A percentile compares a stretch with the other conserved stretches of the same genome.
Conservation (phyloP, 2,888 invertebrate species). For the Andrena camellia region DNA sequence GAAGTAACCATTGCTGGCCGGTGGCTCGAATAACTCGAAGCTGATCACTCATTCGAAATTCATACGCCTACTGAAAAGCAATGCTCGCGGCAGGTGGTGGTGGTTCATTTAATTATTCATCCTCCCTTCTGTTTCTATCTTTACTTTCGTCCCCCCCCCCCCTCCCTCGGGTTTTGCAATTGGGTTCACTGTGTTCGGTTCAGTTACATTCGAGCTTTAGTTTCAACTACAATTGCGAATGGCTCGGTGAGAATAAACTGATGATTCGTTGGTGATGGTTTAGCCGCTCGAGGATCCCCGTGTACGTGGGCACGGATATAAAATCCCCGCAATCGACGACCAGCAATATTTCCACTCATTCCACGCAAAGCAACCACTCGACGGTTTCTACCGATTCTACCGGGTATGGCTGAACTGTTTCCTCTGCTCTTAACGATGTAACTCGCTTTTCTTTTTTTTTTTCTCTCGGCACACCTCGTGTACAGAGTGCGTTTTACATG, state of each 20-base stretch:
- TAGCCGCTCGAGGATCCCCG: constrained; percentile 90
- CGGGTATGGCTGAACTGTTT: constrained; percentile 79
- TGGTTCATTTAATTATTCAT: neutral
- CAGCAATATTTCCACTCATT: constrained; percentile 84
- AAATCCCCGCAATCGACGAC: constrained; percentile 87
- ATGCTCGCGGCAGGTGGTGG: constrained; percentile 47
- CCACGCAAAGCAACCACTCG: constrained; percentile 84
- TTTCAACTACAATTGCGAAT: neutral
- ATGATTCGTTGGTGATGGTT: constrained; percentile 86
- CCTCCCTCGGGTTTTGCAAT: constrained; percentile 1
- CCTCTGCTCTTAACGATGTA: constrained; percentile 52
- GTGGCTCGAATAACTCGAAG: neutral
- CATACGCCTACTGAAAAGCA: neutral
- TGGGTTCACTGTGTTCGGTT: neutral
- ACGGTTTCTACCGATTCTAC: constrained; percentile 84
- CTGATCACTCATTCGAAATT: neutral
- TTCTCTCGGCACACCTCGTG: constrained; percentile 23
- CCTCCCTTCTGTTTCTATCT: neutral
- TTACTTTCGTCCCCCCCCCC: neutral
- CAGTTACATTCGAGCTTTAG: neutral
- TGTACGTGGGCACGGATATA: constrained; percentile 89
- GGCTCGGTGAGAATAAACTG: constrained; percentile 15
- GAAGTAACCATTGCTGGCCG: neutral
- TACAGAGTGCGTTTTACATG: constrained; percentile 1
- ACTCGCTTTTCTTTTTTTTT: constrained; percentile 23